Evolutionary conservation across 2,797 vertebrate species (phyloP), one percentile per base, ranked within the genome.

Genomic region (Ibycter americanus): DNA sequence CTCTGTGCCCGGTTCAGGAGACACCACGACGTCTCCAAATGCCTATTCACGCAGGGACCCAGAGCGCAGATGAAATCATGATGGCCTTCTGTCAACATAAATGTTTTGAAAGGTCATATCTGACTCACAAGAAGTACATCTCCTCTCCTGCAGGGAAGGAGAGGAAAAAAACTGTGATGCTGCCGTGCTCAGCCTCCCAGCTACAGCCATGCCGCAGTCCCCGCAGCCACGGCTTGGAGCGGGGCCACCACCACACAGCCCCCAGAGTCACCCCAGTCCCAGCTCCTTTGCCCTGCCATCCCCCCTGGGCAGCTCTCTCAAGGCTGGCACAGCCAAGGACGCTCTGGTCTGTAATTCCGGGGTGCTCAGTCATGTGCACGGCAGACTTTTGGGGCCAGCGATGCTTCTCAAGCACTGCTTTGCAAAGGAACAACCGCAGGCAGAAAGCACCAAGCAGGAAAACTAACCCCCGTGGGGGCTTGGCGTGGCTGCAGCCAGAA

Each of bases 11-110:
- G 0, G 1, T 76, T 38, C 72, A 1, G 52, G 63, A 58, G 74
- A 46, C 65, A 8, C 59, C 0, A 1, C 1, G 14, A 34, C 2
- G 6, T 70, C 59, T 68, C 38, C 1, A 0, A 31, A 8, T 6
- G 54, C 23, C 87, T 80, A 76, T 89, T 27, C 1, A 0, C 0
- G 0, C 71, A 44, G 74, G 79, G 68, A n/a, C 84, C 76, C 79
- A 11, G 83, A 12, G 0, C 7, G 5, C 49, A 68, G 73, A 79
- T 89, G 88, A 92, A 66, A 52, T 62, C 86, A 42, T 4, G 4
- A 6, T 22, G 15, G 89, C 86, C 63, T 90, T 86, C 84, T 87
- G 90, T 76, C 92, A 96, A 47, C 29, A 2, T 5, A 7, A 70
- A 21, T 29, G 88, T 76, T 90, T 72, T 10, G 21, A 95, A 84